phyloP scores from a whole-genome alignment of 2,113 vertebrate genomes.

The Elachura formosa region DNA sequence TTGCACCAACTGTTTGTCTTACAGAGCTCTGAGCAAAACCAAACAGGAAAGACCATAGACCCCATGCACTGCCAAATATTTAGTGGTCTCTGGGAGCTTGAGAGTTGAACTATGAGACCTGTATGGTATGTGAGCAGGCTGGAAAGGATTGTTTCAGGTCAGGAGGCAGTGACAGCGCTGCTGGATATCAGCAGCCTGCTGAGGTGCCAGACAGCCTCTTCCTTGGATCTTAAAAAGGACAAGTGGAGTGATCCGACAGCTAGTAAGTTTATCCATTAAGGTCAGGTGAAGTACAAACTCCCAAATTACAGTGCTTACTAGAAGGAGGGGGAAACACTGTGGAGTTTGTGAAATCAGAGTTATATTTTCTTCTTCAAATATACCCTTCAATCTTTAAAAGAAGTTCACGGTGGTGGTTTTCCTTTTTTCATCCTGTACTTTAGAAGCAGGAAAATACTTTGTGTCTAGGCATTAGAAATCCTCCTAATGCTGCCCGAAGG shows the following conservation, averaged over 20 bases:
- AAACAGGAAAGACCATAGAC: slow-evolving; percentile 72
- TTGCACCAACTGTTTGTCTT: slow-evolving; percentile 26
- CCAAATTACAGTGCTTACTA: background rate
- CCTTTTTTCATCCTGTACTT: background rate
- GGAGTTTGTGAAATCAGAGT: background rate
- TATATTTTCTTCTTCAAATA: background rate
- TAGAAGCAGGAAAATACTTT: background rate
- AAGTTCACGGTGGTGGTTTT: background rate
- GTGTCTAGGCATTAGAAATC: background rate
- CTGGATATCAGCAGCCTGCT: background rate
- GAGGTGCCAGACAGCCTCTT: background rate
- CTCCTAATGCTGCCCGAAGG: background rate
- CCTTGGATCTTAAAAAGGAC: background rate
- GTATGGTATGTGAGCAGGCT: slow-evolving; percentile 38
- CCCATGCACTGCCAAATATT: slow-evolving; percentile 59
- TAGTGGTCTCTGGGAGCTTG: slow-evolving; percentile 54
- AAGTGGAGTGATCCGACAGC: background rate
- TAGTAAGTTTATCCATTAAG: background rate
- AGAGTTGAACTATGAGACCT: slow-evolving; percentile 35
- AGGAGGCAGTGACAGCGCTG: background rate
- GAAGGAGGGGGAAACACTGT: background rate
- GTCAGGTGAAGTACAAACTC: background rate
- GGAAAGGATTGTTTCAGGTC: slow-evolving; percentile 34
- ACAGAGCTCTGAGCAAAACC: slow-evolving; percentile 45
- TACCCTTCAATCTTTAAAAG: background rate